Evolutionary conservation across 2,113 vertebrate species (phyloP).

Genomic region (Acanthisitta chloris): DNA sequence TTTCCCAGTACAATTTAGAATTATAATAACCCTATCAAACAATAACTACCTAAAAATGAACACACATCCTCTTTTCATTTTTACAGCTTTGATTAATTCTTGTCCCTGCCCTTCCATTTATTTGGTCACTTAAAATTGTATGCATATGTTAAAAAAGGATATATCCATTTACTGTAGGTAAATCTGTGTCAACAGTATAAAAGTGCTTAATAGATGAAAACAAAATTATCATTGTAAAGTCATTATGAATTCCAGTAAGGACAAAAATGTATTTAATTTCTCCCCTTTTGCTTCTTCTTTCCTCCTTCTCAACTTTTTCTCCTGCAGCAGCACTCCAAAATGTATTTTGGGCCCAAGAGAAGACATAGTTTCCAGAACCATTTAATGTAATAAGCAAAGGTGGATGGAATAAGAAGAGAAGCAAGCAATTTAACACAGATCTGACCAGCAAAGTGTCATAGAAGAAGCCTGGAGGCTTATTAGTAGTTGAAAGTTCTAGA

Average conservation of each 20-base stretch:
- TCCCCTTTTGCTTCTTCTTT: neutral
- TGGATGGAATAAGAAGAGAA: neutral
- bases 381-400: neutral
- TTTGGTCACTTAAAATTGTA: neutral
- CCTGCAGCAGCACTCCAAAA: neutral
- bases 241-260: neutral
- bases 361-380: neutral
- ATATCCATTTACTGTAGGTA: neutral
- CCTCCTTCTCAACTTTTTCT: neutral
- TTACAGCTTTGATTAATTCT: neutral
- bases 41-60: slow-evolving; percentile 15
- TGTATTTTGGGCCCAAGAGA: neutral
- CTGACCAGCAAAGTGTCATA: neutral
- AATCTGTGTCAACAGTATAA: neutral
- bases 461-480: neutral
- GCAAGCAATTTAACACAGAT: neutral
- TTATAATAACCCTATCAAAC: slow-evolving; percentile 10
- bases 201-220: neutral
- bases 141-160: neutral
- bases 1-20: neutral
- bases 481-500: neutral
- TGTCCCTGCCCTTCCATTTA: neutral
- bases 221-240: neutral
- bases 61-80: neutral
- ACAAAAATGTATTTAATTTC: neutral